Base-by-base conservation (phyloP, 2,113 vertebrate genomes). In the Natator depressus region DNA sequence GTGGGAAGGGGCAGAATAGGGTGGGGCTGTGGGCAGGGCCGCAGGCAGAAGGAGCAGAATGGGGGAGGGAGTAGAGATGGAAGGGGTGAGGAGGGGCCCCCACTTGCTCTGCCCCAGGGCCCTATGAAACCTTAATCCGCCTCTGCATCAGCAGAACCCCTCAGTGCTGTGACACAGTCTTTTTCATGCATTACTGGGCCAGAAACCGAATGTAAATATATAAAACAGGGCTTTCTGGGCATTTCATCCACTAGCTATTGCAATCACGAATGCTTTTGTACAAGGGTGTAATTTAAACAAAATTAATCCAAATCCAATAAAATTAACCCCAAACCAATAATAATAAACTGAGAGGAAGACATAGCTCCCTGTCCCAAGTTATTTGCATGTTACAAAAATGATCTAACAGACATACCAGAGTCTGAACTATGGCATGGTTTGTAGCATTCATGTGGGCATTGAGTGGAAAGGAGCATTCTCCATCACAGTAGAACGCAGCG, bases 401-500 rank as follows among this genome's bases (percentile, higher is more conserved):
- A 81, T 46, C 27, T 17, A 91, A 90, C 14, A 88, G 75, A 87
- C 98, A 65, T 98, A 99, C 99, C 99, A 99, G 98, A 42, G 99
- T 99, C 98, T 99, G 99, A 84, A 99, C 99, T 91, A 99, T 99
- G 55, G 99, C 99, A 6, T 99, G 99, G 95, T 99, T 99, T 93
- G 99, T 99, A 57, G 99, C 99, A 0, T 99, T 99, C 99, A 99
- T 99, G 93, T 99, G 99, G 47, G 99, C 99, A 90, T 99, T 99
- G 91, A 99, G 99, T 84, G 99, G 99, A 94, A 99, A 99, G 3
- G 99, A 99, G 88, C 99, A 99, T 97, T 99, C 99, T 84, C 99
- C 99, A 51, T 99, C 99, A 62, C 99, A 99, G 91, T 99, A 99
- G 98, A 99, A 99, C 0, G 99, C 99, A 87, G 99, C 99, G 0